Evolutionary conservation across 2,888 invertebrate species (phyloP).

Genomic region (Ptilodon capucinus): DNA sequence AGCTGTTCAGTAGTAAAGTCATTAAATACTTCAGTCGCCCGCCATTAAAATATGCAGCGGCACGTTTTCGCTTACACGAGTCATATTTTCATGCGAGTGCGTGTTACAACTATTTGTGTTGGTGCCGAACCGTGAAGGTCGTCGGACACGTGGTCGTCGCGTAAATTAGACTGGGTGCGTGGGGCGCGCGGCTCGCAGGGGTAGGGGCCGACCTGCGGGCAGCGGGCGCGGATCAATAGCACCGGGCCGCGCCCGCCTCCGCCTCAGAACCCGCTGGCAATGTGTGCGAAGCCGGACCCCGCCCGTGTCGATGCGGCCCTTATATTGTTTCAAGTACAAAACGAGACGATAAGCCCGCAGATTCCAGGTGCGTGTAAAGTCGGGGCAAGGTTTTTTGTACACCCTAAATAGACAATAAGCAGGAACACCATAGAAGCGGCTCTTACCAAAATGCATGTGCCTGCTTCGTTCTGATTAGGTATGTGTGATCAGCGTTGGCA

Average conservation of each 20-base stretch:
- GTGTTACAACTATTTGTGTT: slow-evolving; percentile 35
- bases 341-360: neutral
- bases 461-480: too few species aligned
- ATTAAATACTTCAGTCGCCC: neutral
- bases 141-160: slow-evolving; percentile 56
- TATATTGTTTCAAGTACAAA: slow-evolving; percentile 13
- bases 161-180: slow-evolving; percentile 48
- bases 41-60: slow-evolving; percentile 1
- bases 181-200: slow-evolving; percentile 38
- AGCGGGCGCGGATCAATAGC: slow-evolving; percentile 47
- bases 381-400: too few species aligned
- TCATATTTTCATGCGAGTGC: slow-evolving; percentile 19
- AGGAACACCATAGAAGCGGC: too few species aligned
- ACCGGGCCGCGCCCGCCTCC: slow-evolving; percentile 46
- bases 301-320: slow-evolving; percentile 26
- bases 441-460: too few species aligned
- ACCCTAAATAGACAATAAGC: too few species aligned
- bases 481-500: slow-evolving; percentile 15
- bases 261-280: slow-evolving; percentile 38
- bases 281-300: slow-evolving; percentile 30
- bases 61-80: slow-evolving; percentile 10
- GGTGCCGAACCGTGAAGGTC: slow-evolving; percentile 53
- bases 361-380: slow-evolving; percentile 4
- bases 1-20: neutral
- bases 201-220: slow-evolving; percentile 41